Conservation (phyloP, 2,888 invertebrate species). For the Sarcophaga rosellei region DNA sequence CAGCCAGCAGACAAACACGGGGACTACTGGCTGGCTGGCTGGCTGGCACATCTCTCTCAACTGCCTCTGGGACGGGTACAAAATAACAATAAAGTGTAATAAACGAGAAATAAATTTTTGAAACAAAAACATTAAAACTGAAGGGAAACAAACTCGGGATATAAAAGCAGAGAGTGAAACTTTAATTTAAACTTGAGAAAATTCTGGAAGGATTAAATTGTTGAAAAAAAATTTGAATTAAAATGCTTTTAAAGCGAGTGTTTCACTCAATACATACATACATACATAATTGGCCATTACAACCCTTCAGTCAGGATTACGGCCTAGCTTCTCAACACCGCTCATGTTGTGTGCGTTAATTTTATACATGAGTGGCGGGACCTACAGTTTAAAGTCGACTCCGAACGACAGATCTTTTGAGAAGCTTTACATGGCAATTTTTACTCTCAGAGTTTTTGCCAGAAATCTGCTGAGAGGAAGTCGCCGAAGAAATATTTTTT, state of each 20-base stretch:
- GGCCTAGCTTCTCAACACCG: too few relatives aligned
- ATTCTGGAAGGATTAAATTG: neutral
- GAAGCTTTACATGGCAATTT: too few relatives aligned
- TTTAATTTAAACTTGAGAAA: neutral
- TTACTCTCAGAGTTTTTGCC: too few relatives aligned
- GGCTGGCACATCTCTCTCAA: neutral
- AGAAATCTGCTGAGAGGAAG: too few relatives aligned
- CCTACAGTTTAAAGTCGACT: too few relatives aligned
- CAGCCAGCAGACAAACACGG: neutral
- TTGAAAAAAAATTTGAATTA: slow-evolving; percentile 27
- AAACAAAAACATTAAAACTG: neutral
- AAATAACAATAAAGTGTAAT: slow-evolving; percentile 66
- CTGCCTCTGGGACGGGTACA: slow-evolving; percentile 21
- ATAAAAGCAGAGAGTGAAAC: neutral
- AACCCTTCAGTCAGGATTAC: too few relatives aligned
- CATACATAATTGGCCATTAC: too few relatives aligned
- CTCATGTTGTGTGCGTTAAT: too few relatives aligned
- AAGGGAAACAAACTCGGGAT: neutral
- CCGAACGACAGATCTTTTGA: too few relatives aligned
- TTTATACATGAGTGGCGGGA: too few relatives aligned
- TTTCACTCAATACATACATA: neutral
- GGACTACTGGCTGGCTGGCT: neutral
- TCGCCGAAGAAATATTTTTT: too few relatives aligned
- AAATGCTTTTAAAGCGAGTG: neutral
- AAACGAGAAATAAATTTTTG: slow-evolving; percentile 63